phyloP scores from a whole-genome alignment of 2,797 vertebrate species.

The Eleutherodactylus coqui region DNA sequence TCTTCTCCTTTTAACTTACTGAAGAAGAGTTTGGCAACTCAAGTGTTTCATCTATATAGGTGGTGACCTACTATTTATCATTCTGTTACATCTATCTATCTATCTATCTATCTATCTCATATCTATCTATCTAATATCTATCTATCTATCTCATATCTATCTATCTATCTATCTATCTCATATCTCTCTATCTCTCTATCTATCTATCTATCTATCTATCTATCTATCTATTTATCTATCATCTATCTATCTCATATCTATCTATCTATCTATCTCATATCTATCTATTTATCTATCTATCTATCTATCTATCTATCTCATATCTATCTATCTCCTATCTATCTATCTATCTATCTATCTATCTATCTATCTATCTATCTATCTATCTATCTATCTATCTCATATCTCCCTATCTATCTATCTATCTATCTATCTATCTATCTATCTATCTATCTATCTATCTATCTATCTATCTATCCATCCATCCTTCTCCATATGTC shows the following conservation, averaged over 20 bases:
- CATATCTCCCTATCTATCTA: neutral
- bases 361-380: conserved; percentile 1
- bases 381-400: neutral
- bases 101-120: conserved; percentile 32
- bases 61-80: neutral
- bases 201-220: conserved; percentile 19
- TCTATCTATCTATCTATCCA: conserved; percentile 12
- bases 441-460: conserved; percentile 19
- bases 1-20: neutral
- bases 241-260: neutral
- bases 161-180: conserved; percentile 66
- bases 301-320: neutral
- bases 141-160: conserved; percentile 25
- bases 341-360: neutral
- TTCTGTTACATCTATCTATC: neutral
- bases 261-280: neutral
- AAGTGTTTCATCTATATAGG: neutral
- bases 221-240: neutral
- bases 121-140: conserved; percentile 26
- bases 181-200: conserved; percentile 66
- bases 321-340: conserved; percentile 1
- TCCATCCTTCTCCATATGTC: conserved; percentile 45
- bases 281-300: too few species aligned
- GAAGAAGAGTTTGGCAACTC: neutral
- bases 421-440: neutral